Percentiles rank a stretch among this genome's conserved stretches.
Evolutionary conservation across 2,797 vertebrate genomes (phyloP).

Genomic region (Dendrocincla fuliginosa): DNA sequence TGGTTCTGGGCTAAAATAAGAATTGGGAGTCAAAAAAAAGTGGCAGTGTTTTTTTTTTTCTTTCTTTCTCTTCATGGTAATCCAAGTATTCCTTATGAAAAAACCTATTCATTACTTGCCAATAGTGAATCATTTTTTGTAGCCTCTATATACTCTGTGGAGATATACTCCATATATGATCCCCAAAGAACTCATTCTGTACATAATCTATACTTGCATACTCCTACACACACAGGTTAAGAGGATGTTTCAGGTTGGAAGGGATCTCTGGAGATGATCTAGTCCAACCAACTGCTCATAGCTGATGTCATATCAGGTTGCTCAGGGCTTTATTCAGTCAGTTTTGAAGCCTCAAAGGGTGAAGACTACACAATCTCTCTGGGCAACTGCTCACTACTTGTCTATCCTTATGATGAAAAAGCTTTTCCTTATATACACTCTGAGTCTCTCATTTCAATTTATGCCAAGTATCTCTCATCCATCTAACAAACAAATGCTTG

Average conservation of each 20-base stretch:
- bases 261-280: not conserved
- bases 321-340: not conserved
- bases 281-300: not conserved
- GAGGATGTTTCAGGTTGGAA: not conserved
- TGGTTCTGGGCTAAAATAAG: not conserved
- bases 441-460: not conserved
- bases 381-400: not conserved
- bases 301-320: not conserved
- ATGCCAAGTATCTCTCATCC: not conserved
- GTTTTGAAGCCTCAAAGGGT: not conserved
- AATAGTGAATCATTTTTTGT: not conserved
- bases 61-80: not conserved
- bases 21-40: not conserved
- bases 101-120: not conserved
- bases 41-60: not conserved
- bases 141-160: not conserved
- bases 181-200: not conserved
- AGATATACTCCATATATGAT: not conserved
- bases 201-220: not conserved
- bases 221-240: not conserved
- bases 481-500: not conserved
- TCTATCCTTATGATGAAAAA: not conserved
- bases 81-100: not conserved
- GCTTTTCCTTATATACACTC: not conserved
- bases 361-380: not conserved